A percentile compares a stretch with the other conserved stretches of the same genome.
These are phyloP conservation scores for Heteronetta atricapilla DNA, from an alignment of 2,113 vertebrate genomes.

Conservation along the genomic window DNA sequence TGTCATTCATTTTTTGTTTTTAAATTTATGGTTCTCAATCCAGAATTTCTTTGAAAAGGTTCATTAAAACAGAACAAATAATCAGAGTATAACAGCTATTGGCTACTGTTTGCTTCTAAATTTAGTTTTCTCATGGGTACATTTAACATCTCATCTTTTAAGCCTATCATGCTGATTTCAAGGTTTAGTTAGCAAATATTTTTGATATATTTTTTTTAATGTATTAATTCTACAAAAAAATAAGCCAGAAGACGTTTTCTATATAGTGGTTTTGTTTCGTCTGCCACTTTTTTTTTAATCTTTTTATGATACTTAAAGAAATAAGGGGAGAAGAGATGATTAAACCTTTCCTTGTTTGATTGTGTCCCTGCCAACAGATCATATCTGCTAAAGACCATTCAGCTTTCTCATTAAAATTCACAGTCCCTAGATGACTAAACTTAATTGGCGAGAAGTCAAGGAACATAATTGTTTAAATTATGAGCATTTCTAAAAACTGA, in stretches of 20 bases:
- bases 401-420: constrained; percentile 74
- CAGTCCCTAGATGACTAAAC: constrained; percentile 59
- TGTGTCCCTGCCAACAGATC: constrained; percentile 64
- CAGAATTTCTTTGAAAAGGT: not conserved
- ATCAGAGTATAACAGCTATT: not conserved
- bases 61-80: constrained; percentile 19
- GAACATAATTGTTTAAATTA: constrained; percentile 76
- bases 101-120: not conserved
- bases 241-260: not conserved
- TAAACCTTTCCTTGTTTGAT: constrained; percentile 64
- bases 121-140: constrained; percentile 32
- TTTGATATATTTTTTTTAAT: not conserved
- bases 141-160: constrained; percentile 2
- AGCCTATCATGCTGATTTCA: not conserved
- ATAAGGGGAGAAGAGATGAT: constrained; percentile 36
- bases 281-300: not conserved
- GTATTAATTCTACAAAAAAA: not conserved
- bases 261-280: not conserved
- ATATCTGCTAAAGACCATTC: constrained; percentile 72
- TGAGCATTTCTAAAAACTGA: constrained; percentile 67
- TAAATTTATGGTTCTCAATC: not conserved
- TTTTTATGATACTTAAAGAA: constrained; percentile 52
- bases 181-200: not conserved
- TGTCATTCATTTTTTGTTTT: not conserved
- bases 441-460: constrained; percentile 73